Percentiles rank a stretch among this genome's conserved stretches.
Evolutionary conservation across 2,888 invertebrate species (phyloP).

Genomic region (Xestia ashworthii): DNA sequence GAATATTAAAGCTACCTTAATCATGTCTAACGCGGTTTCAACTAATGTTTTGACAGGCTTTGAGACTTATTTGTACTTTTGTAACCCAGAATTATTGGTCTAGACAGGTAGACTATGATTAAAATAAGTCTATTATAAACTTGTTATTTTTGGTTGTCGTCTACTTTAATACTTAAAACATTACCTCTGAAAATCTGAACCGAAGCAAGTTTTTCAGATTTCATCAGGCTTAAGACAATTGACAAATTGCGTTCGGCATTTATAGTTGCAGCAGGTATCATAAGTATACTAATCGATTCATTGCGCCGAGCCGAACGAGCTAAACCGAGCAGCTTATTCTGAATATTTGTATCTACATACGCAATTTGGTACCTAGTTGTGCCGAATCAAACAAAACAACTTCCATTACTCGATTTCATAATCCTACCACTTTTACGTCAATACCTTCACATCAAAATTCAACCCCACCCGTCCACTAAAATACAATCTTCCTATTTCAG

Average conservation of each 20-base stretch:
- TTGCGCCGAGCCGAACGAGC: no score
- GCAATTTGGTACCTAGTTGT: not conserved
- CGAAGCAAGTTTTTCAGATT: not conserved
- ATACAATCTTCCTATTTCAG: constrained; percentile 64
- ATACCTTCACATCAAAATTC: constrained; percentile 55
- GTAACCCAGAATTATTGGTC: not conserved
- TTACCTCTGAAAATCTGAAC: not conserved
- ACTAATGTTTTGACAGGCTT: constrained; percentile 23
- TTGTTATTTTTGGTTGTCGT: not conserved
- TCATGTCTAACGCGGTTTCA: constrained; percentile 11
- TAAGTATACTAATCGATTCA: no score
- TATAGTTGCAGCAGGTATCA: no score
- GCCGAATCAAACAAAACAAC: not conserved
- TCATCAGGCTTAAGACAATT: not conserved
- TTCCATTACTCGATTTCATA: not conserved
- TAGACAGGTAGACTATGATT: not conserved
- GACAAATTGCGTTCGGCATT: not conserved
- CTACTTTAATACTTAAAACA: not conserved
- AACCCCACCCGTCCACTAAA: constrained; percentile 44
- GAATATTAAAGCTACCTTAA: constrained; percentile 24
- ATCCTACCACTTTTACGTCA: constrained; percentile 21
- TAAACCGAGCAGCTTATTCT: not conserved
- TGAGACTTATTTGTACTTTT: constrained; percentile 28
- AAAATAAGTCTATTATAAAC: not conserved
- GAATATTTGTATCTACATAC: not conserved